phyloP scores from a whole-genome alignment of 1,140 invertebrate species.

The Trichoplusia ni region DNA sequence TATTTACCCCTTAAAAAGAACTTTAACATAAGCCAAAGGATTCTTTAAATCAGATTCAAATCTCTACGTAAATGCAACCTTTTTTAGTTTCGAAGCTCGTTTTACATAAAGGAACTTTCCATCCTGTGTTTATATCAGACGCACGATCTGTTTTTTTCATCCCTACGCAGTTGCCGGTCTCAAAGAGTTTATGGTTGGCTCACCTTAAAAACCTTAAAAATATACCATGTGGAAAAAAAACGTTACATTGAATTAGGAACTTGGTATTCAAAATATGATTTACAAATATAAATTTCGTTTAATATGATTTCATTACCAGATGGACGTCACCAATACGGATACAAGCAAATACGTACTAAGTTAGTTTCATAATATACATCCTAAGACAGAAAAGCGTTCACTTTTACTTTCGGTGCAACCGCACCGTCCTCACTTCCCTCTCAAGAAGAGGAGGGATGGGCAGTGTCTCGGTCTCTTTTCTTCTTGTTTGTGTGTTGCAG shows the following conservation, averaged over 20 bases:
- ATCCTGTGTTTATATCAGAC: conserved; percentile 1
- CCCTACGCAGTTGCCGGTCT: conserved; percentile 14
- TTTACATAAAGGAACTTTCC: conserved; percentile 2
- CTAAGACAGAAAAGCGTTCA: conserved; percentile 57
- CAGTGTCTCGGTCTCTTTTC: conserved; percentile 40
- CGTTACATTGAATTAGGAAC: no score
- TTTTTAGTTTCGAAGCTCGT: neutral
- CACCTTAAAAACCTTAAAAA: no score
- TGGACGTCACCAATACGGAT: neutral
- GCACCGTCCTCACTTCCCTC: conserved; percentile 59
- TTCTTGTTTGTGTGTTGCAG: conserved; percentile 21
- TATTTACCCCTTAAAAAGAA: no score
- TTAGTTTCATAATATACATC: conserved; percentile 50
- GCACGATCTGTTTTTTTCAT: conserved; percentile 20
- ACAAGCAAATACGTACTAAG: conserved; percentile 2
- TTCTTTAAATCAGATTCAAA: no score
- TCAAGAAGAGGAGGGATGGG: conserved; percentile 50
- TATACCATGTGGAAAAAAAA: no score
- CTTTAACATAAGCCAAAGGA: no score
- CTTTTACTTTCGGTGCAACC: conserved; percentile 69
- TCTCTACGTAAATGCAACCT: no score
- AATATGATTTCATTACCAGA: neutral
- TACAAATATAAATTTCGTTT: no score
- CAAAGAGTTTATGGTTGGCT: conserved; percentile 1
- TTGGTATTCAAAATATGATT: no score